Evolutionary conservation across 2,113 vertebrate genomes (phyloP), one percentile per base, ranked within the genome.

Genomic region (Tetrao urogallus): DNA sequence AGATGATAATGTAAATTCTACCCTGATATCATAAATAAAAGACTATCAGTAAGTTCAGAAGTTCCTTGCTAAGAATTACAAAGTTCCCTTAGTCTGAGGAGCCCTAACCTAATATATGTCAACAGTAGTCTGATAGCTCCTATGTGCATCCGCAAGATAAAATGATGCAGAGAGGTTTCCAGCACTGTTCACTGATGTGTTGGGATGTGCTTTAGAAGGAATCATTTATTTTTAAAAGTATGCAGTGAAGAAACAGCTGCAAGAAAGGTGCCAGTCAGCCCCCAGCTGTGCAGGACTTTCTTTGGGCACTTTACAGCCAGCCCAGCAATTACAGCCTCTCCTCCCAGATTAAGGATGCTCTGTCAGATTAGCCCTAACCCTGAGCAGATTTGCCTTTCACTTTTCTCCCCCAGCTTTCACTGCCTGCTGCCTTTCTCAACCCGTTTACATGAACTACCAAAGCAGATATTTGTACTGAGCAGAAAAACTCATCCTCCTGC

Each of bases 381-480:
- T 48, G 56, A 74, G 36, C 36, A 92, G 73, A 77, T 71, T 70
- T 71, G 56, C 69, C 47, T 88, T 93, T 86, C n/a, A 27, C 9
- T 90, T 93, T 86, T 60, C 54, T 50, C 38, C 58, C 70, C 42
- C 77, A 83, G 24, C 42, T 86, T 95, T 90, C 89, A 60, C 65
- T 75, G 25, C 24, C 60, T 89, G 83, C 65, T 84, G 73, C 70
- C 28, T 81, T 89, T 64, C 56, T 64, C 47, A 45, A 36, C 43
- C 76, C 71, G 73, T 74, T 88, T 48, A 93, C 42, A 36, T 28
- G 50, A 92, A 70, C 70, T 83, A 92, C 48, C 73, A 86, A 88
- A 93, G 42, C 52, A 28, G 60, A 52, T 56, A 90, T 78, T 20
- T 86, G 61, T 75, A 34, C 61, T 78, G 34, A 88, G 80, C 84